Base-by-base conservation (phyloP, 2,888 invertebrate genomes). In the Atrina japonica region DNA sequence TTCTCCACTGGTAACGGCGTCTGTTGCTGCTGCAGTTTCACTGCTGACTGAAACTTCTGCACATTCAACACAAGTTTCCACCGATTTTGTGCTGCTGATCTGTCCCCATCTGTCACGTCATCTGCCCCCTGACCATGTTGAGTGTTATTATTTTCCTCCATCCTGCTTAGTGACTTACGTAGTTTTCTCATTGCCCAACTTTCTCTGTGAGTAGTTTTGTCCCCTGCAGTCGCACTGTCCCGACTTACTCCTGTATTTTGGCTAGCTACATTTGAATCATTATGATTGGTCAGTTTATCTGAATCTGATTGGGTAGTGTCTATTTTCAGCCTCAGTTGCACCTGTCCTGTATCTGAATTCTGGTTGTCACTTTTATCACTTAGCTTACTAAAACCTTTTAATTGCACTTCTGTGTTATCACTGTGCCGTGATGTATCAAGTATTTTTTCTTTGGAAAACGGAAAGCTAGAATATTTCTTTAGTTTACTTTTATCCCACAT, bases 11-110 rank as follows among this genome's bases (percentile, higher is more conserved):
- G 72, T 35, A 81, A 50, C 25, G 67, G 63, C 30, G 71, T 71
- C 47, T 80, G 75, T 11, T 68, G 68, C 11, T 76, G 77, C 3
- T 69, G 55, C 43, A 61, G 74, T 50, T 73, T 75, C n/a, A 80
- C 78, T 9, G 78, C 79, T 23, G 83, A 79, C 52, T 84, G 83
- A 49, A 85, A 82, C 70, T 86, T 86, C 71, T 82, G 75, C 0
- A 85, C 84, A 66, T 86, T 83, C 23, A 85, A 76, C 60, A 85
- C 82, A 80, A 85, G 77, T 63, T 78, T 78, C 86, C 86, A 86
- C 55, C 66, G 49, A 47, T 40, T 50, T 47, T 52, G 29, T 23
- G 66, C 59, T 3, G 41, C 35, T 69, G 6, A 41, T 5, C 30
- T n/a, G 5, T 41, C 27, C 9, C 75, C 76, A 41, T 75, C 77